Evolutionary conservation across 2,113 vertebrate species (phyloP).

Genomic region (Emydura subglobosa): DNA sequence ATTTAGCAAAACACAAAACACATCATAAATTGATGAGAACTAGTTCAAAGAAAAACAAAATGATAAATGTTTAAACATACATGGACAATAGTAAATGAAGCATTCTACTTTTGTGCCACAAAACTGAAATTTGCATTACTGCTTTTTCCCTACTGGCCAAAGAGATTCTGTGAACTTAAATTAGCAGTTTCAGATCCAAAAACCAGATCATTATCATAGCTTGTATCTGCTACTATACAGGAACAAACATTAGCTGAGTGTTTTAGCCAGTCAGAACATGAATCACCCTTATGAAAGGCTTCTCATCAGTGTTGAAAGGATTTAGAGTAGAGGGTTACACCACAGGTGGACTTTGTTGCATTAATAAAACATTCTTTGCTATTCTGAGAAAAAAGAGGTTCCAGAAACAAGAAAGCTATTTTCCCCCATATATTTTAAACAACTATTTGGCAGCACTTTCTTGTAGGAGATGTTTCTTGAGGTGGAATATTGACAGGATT

Average conservation of each 20-base stretch:
- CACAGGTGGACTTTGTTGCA: not conserved
- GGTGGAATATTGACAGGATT: fast-evolving
- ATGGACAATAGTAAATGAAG: constrained; percentile 32
- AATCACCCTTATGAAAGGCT: not conserved
- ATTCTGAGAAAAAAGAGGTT: not conserved
- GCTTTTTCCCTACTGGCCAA: constrained; percentile 18
- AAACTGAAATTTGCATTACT: constrained; percentile 38
- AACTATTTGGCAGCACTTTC: not conserved
- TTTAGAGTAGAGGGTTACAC: not conserved
- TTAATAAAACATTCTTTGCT: constrained; percentile 6
- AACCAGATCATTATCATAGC: not conserved
- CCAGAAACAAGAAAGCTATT: not conserved
- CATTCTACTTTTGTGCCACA: not conserved
- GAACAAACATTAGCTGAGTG: not conserved
- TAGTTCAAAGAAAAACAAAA: constrained; percentile 55
- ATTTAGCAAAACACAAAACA: constrained; percentile 30
- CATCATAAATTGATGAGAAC: constrained; percentile 76
- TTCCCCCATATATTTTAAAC: not conserved
- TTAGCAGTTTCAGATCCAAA: constrained; percentile 24
- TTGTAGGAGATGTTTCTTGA: fast-evolving
- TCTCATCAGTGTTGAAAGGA: not conserved
- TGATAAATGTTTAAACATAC: constrained; percentile 73
- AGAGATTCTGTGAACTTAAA: not conserved
- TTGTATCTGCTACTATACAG: not conserved
- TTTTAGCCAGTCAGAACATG: not conserved